These are phyloP conservation scores for Apus apus DNA, from an alignment of 2,113 vertebrate species.

Conservation along the genomic window DNA sequence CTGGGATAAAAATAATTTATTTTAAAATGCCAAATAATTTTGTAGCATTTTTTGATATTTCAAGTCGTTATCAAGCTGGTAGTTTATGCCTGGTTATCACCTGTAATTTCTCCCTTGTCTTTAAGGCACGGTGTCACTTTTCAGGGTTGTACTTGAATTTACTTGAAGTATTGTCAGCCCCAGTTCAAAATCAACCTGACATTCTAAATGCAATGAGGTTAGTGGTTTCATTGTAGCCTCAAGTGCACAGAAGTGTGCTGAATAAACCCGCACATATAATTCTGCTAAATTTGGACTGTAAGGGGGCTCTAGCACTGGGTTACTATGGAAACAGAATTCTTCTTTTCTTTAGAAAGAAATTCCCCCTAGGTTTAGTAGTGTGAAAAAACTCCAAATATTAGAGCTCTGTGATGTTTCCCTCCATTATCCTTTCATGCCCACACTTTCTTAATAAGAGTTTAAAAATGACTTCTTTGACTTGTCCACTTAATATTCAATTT, in stretches of 20 bases:
- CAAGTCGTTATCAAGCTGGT: not conserved
- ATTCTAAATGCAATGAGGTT: conserved; percentile 36
- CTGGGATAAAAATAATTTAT: not conserved
- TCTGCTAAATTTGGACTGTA: conserved; percentile 77
- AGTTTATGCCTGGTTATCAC: not conserved
- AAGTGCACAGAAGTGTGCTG: conserved; percentile 59
- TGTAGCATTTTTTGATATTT: not conserved
- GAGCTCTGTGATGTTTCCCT: not conserved
- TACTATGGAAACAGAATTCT: conserved; percentile 78
- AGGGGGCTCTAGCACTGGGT: conserved; percentile 69
- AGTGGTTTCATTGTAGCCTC: conserved; percentile 44
- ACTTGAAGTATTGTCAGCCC: not conserved
- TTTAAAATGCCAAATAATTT: not conserved
- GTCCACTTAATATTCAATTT: not conserved
- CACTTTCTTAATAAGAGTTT: not conserved
- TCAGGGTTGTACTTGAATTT: not conserved
- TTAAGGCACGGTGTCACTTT: not conserved
- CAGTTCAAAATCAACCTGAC: conserved; percentile 28
- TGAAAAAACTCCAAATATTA: conserved; percentile 31
- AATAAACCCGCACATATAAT: conserved; percentile 66
- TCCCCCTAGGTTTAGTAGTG: conserved; percentile 67
- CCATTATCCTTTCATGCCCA: not conserved
- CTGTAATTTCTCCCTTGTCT: not conserved
- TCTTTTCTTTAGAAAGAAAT: conserved; percentile 71
- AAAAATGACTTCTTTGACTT: not conserved